These are phyloP conservation scores for cattle (Bos taurus) DNA, from an alignment of 2,113 vertebrate species.

Conservation along the genomic window ARS-UCD2.0 NC_037347.1:42787001-42787500, in stretches of 20 bases:
- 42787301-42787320: not conserved
- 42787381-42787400: not conserved
- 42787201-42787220: not conserved
- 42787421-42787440: not conserved
- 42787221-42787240: not conserved
- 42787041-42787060: too few species aligned
- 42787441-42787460: not conserved
- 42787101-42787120: too few species aligned
- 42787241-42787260: not conserved
- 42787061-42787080: too few species aligned
- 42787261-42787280: not conserved
- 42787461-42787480: not conserved
- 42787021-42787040: too few species aligned
- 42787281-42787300: not conserved
- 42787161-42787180: not conserved
- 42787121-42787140: too few species aligned
- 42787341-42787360: not conserved
- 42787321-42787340: not conserved
- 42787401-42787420: not conserved
- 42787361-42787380: not conserved
- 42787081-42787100: too few species aligned
- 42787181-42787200: not conserved
- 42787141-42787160: too few species aligned
- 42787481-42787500: not conserved
- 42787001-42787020: too few species aligned